Conservation (phyloP, 2,888 invertebrate species). For the Phortica magna region DNA sequence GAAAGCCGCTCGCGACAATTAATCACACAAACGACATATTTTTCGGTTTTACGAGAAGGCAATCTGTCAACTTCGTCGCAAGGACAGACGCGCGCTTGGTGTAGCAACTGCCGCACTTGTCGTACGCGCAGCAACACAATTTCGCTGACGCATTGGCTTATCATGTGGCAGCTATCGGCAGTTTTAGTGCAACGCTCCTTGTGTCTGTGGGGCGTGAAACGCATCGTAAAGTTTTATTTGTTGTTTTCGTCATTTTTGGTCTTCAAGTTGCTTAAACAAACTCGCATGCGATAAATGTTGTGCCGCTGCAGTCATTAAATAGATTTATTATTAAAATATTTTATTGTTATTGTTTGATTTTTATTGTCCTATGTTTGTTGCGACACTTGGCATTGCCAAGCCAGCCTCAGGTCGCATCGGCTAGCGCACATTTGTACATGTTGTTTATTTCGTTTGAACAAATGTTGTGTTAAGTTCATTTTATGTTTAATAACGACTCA, state of each 20-base stretch:
- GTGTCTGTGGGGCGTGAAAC: conserved; percentile 43
- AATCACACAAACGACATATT: conserved; percentile 66
- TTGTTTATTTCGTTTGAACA: conserved; percentile 43
- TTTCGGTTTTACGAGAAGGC: conserved; percentile 64
- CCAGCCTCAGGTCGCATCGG: background rate
- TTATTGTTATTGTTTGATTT: conserved; percentile 61
- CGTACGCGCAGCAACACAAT: background rate
- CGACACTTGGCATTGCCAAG: conserved; percentile 48
- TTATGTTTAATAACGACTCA: conserved; percentile 67
- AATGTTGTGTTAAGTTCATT: conserved; percentile 66
- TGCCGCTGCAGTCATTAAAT: conserved; percentile 62
- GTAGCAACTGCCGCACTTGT: background rate
- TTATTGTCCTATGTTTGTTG: conserved; percentile 58
- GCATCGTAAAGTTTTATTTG: conserved; percentile 52
- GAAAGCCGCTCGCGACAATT: conserved; percentile 58
- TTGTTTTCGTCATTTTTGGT: conserved; percentile 16
- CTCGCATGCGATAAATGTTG: conserved; percentile 52
- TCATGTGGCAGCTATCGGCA: conserved; percentile 7
- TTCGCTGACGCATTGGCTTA: conserved; percentile 6
- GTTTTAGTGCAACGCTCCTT: background rate
- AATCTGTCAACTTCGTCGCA: conserved; percentile 20
- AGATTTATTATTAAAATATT: conserved; percentile 73
- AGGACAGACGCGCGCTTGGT: background rate
- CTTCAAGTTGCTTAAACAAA: background rate
- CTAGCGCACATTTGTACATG: too few relatives aligned